Conservation (phyloP, 2,797 vertebrate species). For the Silurus aristotelis region DNA sequence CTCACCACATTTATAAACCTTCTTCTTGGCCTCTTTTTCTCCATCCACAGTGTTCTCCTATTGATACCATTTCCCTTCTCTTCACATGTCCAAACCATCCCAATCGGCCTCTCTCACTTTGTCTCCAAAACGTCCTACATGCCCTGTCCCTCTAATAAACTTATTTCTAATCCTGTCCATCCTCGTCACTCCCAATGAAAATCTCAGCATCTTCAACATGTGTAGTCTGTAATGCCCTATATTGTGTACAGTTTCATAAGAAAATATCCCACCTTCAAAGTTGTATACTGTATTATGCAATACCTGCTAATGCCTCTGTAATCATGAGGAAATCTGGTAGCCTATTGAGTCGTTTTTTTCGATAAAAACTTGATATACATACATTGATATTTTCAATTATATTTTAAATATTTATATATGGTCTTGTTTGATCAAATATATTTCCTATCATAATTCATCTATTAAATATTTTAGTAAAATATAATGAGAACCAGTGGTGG, state of each 20-base stretch:
- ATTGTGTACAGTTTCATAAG: conserved; percentile 1
- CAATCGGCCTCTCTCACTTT: no score
- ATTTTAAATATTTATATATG: neutral
- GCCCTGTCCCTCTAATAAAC: no score
- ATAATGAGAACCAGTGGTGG: conserved; percentile 26
- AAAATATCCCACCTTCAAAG: neutral
- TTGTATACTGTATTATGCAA: conserved; percentile 34
- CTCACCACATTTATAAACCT: no score
- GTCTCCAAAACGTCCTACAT: no score
- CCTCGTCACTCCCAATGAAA: no score
- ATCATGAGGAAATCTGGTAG: neutral
- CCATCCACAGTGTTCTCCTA: no score
- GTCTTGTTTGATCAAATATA: conserved; percentile 61
- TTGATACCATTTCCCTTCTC: no score
- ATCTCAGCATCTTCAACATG: neutral
- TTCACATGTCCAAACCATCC: no score
- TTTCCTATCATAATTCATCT: conserved; percentile 73
- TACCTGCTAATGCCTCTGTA: conserved; percentile 11
- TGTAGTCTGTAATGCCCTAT: conserved; percentile 1
- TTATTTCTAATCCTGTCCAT: no score
- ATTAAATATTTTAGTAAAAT: conserved; percentile 64
- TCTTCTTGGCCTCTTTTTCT: no score
- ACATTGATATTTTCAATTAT: conserved; percentile 35
- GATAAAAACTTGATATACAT: conserved; percentile 67
- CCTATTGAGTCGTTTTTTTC: conserved; percentile 48